Evolutionary conservation across 2,797 vertebrate genomes (phyloP).

Genomic region (Channa striata): DNA sequence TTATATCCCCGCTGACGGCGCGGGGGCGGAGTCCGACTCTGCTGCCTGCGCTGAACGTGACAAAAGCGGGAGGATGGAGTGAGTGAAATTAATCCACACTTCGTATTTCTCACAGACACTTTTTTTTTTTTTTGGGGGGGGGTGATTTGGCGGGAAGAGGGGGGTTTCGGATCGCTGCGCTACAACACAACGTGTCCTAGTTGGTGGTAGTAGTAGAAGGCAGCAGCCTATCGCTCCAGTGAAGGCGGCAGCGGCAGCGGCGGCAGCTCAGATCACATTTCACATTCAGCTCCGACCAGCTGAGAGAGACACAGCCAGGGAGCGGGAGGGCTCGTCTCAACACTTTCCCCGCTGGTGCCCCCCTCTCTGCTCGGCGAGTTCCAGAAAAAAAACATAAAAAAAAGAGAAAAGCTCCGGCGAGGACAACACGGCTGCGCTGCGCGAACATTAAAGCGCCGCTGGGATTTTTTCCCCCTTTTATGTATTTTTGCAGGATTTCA

Average conservation of each 20-base stretch:
- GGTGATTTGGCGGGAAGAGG: constrained; percentile 48
- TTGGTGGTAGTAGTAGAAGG: constrained; percentile 62
- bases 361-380: constrained; percentile 37
- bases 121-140: constrained; percentile 20
- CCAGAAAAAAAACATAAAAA: constrained; percentile 1
- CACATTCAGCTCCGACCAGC: constrained; percentile 81
- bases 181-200: constrained; percentile 48
- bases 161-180: constrained; percentile 56
- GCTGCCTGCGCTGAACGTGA: constrained; percentile 84
- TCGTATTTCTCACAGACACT: constrained; percentile 63
- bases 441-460: constrained; percentile 43
- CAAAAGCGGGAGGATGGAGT: constrained; percentile 88
- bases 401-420: constrained; percentile 8
- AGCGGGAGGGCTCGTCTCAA: constrained; percentile 69
- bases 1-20: constrained; percentile 75
- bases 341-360: constrained; percentile 51
- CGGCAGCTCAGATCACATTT: constrained; percentile 84
- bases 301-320: constrained; percentile 63
- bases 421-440: constrained; percentile 41
- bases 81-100: constrained; percentile 69
- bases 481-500: constrained; percentile 68
- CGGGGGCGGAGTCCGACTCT: constrained; percentile 79
- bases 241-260: constrained; percentile 73
- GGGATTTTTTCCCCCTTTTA: constrained; percentile 54
- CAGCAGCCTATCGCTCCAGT: constrained; percentile 62